phyloP scores from a whole-genome alignment of 1,140 invertebrate genomes.

The Notospermus geniculatus region DNA sequence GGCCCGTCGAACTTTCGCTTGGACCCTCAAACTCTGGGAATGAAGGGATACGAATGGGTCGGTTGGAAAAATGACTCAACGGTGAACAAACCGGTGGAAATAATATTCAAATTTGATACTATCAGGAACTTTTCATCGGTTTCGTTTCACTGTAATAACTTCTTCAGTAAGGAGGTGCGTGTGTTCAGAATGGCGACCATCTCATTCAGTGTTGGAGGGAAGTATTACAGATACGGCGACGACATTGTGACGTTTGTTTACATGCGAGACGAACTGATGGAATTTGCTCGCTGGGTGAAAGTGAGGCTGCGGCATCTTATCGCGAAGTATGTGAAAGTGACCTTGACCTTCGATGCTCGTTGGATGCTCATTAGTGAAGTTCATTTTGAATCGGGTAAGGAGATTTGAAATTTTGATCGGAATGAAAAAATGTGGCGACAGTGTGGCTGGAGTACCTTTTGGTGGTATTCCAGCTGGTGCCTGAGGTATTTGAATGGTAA shows the following conservation, averaged over 20 bases:
- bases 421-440: no score
- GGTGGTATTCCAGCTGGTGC: no score
- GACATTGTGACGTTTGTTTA: slow-evolving; percentile 71
- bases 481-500: no score
- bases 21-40: slow-evolving; percentile 68
- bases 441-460: no score
- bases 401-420: slow-evolving; percentile 26
- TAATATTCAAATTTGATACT: slow-evolving; percentile 80
- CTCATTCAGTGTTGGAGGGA: slow-evolving; percentile 76
- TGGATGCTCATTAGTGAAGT: slow-evolving; percentile 92
- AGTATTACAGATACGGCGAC: slow-evolving; percentile 71
- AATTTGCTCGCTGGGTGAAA: slow-evolving; percentile 76
- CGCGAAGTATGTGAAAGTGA: slow-evolving; percentile 77
- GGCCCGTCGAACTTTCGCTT: slow-evolving; percentile 74
- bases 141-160: slow-evolving; percentile 77
- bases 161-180: slow-evolving; percentile 67
- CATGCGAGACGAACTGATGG: slow-evolving; percentile 78
- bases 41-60: slow-evolving; percentile 79
- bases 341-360: slow-evolving; percentile 74
- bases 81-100: slow-evolving; percentile 34
- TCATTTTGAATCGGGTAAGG: slow-evolving; percentile 53
- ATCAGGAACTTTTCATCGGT: slow-evolving; percentile 82
- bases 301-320: slow-evolving; percentile 81
- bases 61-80: slow-evolving; percentile 82
- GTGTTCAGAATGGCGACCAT: slow-evolving; percentile 65